These are phyloP conservation scores for Notarius lentiginosus DNA, from an alignment of 2,113 vertebrate genomes.

Conservation along the genomic window DNA sequence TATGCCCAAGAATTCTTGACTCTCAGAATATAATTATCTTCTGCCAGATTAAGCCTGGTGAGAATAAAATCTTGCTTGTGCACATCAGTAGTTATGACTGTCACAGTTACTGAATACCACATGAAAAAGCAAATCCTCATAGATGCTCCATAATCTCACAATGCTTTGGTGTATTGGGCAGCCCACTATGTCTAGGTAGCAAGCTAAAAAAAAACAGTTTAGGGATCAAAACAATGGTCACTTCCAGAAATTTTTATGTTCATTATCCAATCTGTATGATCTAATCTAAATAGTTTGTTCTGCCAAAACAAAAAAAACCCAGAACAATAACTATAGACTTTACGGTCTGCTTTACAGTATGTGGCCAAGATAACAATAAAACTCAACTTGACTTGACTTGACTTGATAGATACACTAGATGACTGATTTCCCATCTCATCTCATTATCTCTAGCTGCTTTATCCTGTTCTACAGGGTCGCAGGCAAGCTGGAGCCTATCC, in stretches of 20 bases:
- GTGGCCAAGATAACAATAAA: too few species aligned
- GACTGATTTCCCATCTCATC: not conserved
- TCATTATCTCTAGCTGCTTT: too few species aligned
- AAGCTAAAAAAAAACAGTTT: not conserved
- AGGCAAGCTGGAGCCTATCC: too few species aligned
- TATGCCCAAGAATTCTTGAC: not conserved
- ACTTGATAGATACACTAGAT: not conserved
- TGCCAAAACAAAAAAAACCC: too few species aligned
- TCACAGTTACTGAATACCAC: not conserved
- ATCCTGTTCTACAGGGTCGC: too few species aligned
- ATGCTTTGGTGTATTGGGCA: not conserved
- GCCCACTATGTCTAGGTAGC: not conserved
- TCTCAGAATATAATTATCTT: not conserved
- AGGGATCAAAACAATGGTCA: not conserved
- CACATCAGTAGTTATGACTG: not conserved
- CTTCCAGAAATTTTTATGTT: not conserved
- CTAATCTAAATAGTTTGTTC: not conserved
- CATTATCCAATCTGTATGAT: not conserved
- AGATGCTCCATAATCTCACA: not conserved
- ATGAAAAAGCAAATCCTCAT: not conserved
- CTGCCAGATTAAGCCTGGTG: not conserved
- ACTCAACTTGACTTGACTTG: too few species aligned
- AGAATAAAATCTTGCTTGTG: not conserved
- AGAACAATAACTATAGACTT: too few species aligned
- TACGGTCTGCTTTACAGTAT: too few species aligned